These are phyloP conservation scores for Takifugu flavidus DNA, from an alignment of 2,113 vertebrate genomes.

Conservation along the genomic window DNA sequence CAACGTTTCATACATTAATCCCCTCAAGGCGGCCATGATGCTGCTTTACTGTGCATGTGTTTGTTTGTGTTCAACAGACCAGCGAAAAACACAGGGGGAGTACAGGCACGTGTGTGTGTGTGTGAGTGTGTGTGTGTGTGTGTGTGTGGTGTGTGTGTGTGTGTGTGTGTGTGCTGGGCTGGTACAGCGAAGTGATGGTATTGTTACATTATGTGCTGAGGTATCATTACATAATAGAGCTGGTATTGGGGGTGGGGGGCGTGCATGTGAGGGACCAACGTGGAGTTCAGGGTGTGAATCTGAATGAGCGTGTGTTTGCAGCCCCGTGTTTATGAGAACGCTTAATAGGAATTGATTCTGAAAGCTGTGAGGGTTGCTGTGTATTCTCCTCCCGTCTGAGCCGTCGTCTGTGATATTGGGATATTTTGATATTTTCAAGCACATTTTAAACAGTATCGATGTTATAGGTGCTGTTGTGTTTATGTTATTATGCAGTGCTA, in stretches of 20 bases:
- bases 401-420: no score
- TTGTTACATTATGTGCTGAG: conserved; percentile 51
- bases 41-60: conserved; percentile 2
- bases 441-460: no score
- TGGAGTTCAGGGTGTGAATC: conserved; percentile 25
- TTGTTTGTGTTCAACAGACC: background rate
- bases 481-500: no score
- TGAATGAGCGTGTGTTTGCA: background rate
- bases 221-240: conserved; percentile 54
- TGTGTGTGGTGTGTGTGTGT: no score
- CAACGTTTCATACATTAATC: conserved; percentile 36
- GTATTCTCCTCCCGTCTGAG: no score
- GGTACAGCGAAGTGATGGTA: conserved; percentile 9
- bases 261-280: conserved; percentile 36
- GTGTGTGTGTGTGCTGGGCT: no score
- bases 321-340: no score
- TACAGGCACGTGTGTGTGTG: conserved; percentile 8
- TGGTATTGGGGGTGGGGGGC: conserved; percentile 10
- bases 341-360: no score
- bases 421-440: no score
- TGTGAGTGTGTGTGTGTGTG: background rate
- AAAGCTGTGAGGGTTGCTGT: no score
- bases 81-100: conserved; percentile 1
- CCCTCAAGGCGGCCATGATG: conserved; percentile 1
- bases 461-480: no score